Evolutionary conservation across 2,888 invertebrate genomes (phyloP).

Genomic region (Coleophora flavipennella): DNA sequence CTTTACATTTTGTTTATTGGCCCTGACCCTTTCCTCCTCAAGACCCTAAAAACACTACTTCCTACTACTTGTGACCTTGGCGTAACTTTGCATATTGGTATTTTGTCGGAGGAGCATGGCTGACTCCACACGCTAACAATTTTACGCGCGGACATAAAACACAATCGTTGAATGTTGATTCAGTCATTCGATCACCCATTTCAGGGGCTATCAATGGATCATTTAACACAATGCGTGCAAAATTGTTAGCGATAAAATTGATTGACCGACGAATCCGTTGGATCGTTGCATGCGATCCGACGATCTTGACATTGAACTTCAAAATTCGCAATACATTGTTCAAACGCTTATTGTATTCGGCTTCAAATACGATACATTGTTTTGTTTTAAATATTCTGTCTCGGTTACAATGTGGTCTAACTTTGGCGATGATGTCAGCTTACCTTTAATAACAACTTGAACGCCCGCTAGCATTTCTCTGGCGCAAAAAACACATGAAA

Average conservation of each 20-base stretch:
- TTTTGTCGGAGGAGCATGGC: no score
- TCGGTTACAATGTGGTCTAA: conserved; percentile 46
- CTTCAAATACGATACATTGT: conserved; percentile 28
- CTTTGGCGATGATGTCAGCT: conserved; percentile 67
- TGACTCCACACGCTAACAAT: no score
- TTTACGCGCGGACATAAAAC: no score
- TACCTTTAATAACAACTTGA: conserved; percentile 46
- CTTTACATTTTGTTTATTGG: no score
- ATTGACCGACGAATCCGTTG: conserved; percentile 28
- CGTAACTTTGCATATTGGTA: no score
- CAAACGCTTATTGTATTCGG: conserved; percentile 16
- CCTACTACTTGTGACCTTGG: no score
- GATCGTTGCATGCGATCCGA: conserved; percentile 43
- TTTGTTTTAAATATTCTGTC: conserved; percentile 49
- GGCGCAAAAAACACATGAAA: conserved; percentile 37
- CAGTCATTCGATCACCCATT: conserved; percentile 19
- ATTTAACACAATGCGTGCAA: conserved; percentile 49
- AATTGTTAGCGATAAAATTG: conserved; percentile 48
- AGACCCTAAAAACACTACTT: no score
- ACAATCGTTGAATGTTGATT: conserved; percentile 15
- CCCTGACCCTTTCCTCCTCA: no score
- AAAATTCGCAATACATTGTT: conserved; percentile 21
- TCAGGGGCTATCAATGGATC: conserved; percentile 35
- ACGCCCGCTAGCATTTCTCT: conserved; percentile 48
- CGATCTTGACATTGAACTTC: conserved; percentile 59